Evolutionary conservation across 2,888 invertebrate species (phyloP), one percentile per base, ranked within the genome.

Genomic region (Pristionchus arcanus): DNA sequence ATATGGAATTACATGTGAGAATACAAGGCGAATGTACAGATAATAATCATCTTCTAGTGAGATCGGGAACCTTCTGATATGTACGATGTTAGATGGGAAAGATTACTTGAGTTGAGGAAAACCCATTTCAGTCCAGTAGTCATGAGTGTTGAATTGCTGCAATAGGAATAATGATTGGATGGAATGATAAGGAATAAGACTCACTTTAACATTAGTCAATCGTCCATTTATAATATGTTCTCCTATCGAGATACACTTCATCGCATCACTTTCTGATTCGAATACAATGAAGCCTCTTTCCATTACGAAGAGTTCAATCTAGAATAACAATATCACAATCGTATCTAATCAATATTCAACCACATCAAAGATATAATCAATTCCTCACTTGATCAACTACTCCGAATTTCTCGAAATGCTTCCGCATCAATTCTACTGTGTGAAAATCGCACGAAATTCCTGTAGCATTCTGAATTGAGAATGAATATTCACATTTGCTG

Each of bases 211-310:
- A 49, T 49, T 53, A 53, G 81, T 81, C 49, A 81, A 13, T 53
- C 81, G 25, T 85, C 84, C 93, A 89, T 91, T 92, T 59, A 93
- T 91, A 49, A 91, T 91, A 89, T 93, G 93, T 74, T 90, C 90
- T 28, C 93, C 93, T 25, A 91, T 90, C 34, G 91, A 89, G 68
- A 92, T 89, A 90, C 93, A 93, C 68, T 90, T 90, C 53, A 93
- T 93, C 19, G 93, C 94, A 19, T 92, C 90, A 28, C 91, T 91
- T 89, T 93, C 91, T 28, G 93, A 92, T 86, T 94, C 94, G 90
- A 93, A 95, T 25, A 94, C 94, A 53, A 95, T 92, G 90, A 94
- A 95, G 21, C 94, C 95, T 77, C 91, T 90, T 28, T 94, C 95
- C 28, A 66, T 34, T n/a, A 85, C 59, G 34, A 85, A 85, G 25